Conservation (phyloP, 2,888 invertebrate species). For the Gerris lacustris region DNA sequence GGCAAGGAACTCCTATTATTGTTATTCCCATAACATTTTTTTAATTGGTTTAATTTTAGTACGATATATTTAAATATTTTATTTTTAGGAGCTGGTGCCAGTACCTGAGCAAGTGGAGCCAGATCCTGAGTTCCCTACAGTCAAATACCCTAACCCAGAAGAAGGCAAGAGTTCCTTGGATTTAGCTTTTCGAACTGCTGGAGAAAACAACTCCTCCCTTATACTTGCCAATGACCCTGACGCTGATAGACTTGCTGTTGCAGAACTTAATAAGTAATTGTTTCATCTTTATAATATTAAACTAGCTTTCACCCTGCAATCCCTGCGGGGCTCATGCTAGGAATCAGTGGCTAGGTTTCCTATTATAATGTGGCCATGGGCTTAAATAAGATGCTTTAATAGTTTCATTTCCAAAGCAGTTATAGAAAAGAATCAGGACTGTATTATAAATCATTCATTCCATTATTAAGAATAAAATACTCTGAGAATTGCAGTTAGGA, state of each 20-base stretch:
- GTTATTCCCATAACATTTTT: neutral
- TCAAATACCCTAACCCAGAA: constrained; percentile 95
- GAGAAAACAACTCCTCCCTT: constrained; percentile 51
- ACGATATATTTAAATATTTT: neutral
- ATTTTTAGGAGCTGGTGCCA: constrained; percentile 46
- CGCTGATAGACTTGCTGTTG: constrained; percentile 88
- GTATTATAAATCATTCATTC: too few species aligned
- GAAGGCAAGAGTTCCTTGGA: constrained; percentile 74
- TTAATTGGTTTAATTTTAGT: constrained; percentile 6
- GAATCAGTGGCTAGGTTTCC: too few species aligned
- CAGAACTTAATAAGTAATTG: constrained; percentile 52
- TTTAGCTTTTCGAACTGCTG: constrained; percentile 65
- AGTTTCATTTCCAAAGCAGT: too few species aligned
- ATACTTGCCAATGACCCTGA: constrained; percentile 97
- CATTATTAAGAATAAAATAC: too few species aligned
- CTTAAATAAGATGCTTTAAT: too few species aligned
- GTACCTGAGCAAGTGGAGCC: constrained; percentile 70
- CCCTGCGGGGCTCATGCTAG: too few species aligned
- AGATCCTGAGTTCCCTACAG: constrained; percentile 94
- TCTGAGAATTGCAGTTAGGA: too few species aligned
- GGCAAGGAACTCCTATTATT: neutral
- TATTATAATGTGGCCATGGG: too few species aligned
- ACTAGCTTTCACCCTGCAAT: constrained; percentile 12
- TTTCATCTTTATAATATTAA: neutral
- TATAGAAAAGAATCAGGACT: too few species aligned